A percentile compares a stretch with the other conserved stretches of the same genome.
Evolutionary conservation across 2,888 invertebrate species (phyloP).

Genomic region (Furcula furcula): DNA sequence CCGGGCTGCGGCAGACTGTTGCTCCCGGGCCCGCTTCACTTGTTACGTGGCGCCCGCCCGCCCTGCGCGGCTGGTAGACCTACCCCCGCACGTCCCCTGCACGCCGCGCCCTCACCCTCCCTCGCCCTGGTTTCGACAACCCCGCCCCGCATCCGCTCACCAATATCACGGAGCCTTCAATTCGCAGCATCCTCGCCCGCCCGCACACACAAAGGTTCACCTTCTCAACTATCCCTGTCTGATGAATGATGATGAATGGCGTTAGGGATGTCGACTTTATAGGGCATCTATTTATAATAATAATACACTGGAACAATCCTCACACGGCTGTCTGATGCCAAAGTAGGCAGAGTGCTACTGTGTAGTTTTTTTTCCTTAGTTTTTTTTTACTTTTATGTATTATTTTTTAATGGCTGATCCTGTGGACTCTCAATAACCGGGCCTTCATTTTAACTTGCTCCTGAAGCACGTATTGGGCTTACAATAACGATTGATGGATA

Average conservation of each 20-base stretch:
- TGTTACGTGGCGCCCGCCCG: constrained; percentile 76
- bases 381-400: too few species aligned
- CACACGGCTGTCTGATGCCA: too few species aligned
- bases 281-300: too few species aligned
- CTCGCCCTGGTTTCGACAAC: constrained; percentile 47
- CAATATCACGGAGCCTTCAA: constrained; percentile 69
- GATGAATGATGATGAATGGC: constrained; percentile 18
- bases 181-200: constrained; percentile 67
- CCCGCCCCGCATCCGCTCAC: constrained; percentile 66
- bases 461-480: too few species aligned
- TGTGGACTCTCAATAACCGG: too few species aligned
- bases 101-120: constrained; percentile 37
- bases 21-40: constrained; percentile 80
- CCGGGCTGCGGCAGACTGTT: constrained; percentile 81
- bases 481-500: too few species aligned
- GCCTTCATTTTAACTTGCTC: too few species aligned
- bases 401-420: too few species aligned
- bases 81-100: constrained; percentile 33
- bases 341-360: too few species aligned
- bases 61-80: constrained; percentile 50
- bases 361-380: too few species aligned
- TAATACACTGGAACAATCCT: too few species aligned
- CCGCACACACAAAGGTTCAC: constrained; percentile 29
- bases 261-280: too few species aligned
- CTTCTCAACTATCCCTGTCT: constrained; percentile 23